Base-by-base conservation (phyloP, 2,797 vertebrate species). In the Moxostoma hubbsi region DNA sequence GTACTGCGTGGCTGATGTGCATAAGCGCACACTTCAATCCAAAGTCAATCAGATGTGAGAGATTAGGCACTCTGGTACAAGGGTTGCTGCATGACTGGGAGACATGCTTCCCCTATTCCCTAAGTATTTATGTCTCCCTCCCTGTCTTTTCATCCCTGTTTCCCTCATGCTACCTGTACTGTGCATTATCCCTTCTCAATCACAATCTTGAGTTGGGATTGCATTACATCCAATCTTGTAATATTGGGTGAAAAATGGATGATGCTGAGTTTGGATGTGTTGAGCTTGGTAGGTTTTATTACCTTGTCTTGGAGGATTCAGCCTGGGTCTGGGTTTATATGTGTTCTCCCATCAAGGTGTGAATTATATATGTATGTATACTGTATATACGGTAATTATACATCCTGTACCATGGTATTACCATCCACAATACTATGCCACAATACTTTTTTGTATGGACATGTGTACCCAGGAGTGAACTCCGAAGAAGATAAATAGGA, bases 1-100 rank as follows among this genome's bases (percentile, higher is more conserved):
- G 1, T 73, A 11, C 55, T 82, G 36, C 74, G 79, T 47, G 70
- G 36, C 18, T 77, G 73, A 80, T 59, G 61, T 77, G 76, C 73
- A 9, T 73, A 68, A 69, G 49, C 1, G 24, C 59, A 62, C 0
- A 55, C 67, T 77, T 15, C 69, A 18, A 67, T 65, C 43, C 61
- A 67, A 36, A 83, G 51, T 51, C 24, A 51, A 49, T 70, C 63
- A 36, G 71, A 57, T 80, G 49, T 24, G 5, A 8, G 36, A 71
- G 75, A 81, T 81, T 77, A 73, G 46, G 50, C 55, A 16, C 10
- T 62, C 2, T 5, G 70, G 59, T 47, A 58, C 9, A 15, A 57
- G 64, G 69, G 58, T 66, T 18, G 7, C 73, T 59, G 83, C 73
- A 73, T 80, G 76, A 71, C 64, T 45, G 43, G 13, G 53, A 77